These are phyloP conservation scores for Takifugu rubripes DNA, from an alignment of 2,797 vertebrate genomes.

Conservation along the genomic window DNA sequence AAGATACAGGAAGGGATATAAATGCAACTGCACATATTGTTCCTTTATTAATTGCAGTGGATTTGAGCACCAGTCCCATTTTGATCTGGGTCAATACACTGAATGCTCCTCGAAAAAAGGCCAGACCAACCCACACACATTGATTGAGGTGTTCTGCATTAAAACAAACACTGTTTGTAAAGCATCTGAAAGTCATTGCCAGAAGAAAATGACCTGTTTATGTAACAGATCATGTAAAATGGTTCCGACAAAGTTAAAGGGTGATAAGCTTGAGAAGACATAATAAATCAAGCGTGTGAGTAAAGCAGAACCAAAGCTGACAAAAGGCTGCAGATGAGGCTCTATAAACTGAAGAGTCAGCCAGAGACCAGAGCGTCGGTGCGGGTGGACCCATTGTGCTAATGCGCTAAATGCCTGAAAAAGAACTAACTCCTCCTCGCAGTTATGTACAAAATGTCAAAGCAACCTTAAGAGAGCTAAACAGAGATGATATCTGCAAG, in stretches of 20 bases:
- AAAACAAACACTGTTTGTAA: background rate
- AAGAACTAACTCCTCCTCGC: conserved; percentile 4
- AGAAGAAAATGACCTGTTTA: background rate
- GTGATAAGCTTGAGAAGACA: background rate
- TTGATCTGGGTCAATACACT: conserved; percentile 2
- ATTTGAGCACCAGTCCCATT: background rate
- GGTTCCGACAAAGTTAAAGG: background rate
- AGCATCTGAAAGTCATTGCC: background rate
- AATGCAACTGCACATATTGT: conserved; percentile 1
- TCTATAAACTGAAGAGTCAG: conserved; percentile 8
- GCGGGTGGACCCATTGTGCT: conserved; percentile 13
- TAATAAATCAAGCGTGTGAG: background rate
- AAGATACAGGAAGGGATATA: conserved; percentile 11
- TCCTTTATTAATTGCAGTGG: conserved; percentile 12
- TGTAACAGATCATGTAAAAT: background rate
- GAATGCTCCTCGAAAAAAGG: conserved; percentile 4
- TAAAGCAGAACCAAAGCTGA: no score
- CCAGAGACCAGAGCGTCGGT: conserved; percentile 1
- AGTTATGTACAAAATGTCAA: conserved; percentile 12
- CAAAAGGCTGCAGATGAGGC: background rate
- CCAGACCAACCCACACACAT: conserved; percentile 5
- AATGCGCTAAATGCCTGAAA: conserved; percentile 7
- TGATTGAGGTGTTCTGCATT: conserved; percentile 15
- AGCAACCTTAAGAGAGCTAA: background rate
- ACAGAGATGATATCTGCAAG: conserved; percentile 8